Percentiles rank a stretch among this genome's conserved stretches.
These are phyloP conservation scores for Trachymyrmex cornetzi DNA, from an alignment of 1,140 invertebrate species.

Conservation along the genomic window DNA sequence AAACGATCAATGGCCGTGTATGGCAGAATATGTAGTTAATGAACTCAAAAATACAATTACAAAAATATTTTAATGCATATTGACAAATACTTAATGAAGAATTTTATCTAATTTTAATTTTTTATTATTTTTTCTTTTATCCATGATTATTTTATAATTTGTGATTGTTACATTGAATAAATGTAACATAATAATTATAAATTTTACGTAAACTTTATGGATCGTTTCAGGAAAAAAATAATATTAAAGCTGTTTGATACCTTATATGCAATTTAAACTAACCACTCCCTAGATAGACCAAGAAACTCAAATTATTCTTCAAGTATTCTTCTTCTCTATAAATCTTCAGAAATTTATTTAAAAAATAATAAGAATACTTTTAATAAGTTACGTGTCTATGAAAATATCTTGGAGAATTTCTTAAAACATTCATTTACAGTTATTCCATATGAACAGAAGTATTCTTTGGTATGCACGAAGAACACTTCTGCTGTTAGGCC, in stretches of 20 bases:
- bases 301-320: too few species aligned
- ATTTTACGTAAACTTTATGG: neutral
- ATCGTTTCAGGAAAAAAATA: neutral
- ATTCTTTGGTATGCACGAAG: too few species aligned
- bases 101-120: neutral
- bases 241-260: neutral
- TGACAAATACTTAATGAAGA: slow-evolving; percentile 4
- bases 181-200: neutral
- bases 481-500: too few species aligned
- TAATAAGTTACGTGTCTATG: too few species aligned
- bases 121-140: neutral
- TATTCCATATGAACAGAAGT: too few species aligned
- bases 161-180: neutral
- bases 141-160: neutral
- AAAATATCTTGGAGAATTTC: too few species aligned
- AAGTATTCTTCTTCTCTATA: too few species aligned
- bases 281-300: too few species aligned
- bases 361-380: too few species aligned
- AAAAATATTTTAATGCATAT: neutral
- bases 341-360: too few species aligned
- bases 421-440: too few species aligned
- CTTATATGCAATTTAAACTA: too few species aligned
- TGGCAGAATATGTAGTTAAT: neutral
- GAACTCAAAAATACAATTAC: neutral
- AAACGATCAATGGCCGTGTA: neutral